Conservation (phyloP, 1,140 invertebrate genomes). For the Diabrotica virgifera region DNA sequence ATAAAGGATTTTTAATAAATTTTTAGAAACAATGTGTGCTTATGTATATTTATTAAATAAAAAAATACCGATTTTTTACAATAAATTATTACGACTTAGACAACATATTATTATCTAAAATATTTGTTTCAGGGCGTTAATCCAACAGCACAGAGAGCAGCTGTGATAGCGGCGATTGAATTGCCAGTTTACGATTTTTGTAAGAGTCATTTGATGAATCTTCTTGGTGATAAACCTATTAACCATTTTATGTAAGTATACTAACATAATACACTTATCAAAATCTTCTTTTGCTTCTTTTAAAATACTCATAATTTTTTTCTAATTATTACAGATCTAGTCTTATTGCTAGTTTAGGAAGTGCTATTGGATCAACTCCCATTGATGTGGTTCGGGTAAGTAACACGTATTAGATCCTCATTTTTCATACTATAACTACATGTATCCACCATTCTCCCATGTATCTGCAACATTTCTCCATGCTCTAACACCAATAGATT, state of each 20-base stretch:
- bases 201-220: conserved; percentile 72
- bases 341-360: conserved; percentile 87
- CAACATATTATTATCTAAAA: too few species aligned
- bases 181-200: conserved; percentile 90
- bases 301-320: not conserved
- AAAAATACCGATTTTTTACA: too few species aligned
- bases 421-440: too few species aligned
- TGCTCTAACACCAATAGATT: too few species aligned
- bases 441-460: too few species aligned
- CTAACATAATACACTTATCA: not conserved
- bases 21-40: too few species aligned
- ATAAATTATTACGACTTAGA: too few species aligned
- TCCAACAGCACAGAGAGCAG: conserved; percentile 87
- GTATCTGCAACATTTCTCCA: too few species aligned
- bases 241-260: conserved; percentile 84
- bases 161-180: conserved; percentile 89
- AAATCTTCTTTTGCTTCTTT: not conserved
- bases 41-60: too few species aligned
- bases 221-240: conserved; percentile 73
- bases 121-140: conserved; percentile 70
- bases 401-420: conserved; percentile 32
- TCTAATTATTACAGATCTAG: conserved; percentile 66
- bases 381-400: conserved; percentile 92
- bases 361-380: conserved; percentile 89
- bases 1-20: too few species aligned